Percentiles rank a stretch among this genome's conserved stretches.
These are phyloP conservation scores for Pinna nobilis DNA, from an alignment of 1,140 invertebrate genomes.

Conservation along the genomic window DNA sequence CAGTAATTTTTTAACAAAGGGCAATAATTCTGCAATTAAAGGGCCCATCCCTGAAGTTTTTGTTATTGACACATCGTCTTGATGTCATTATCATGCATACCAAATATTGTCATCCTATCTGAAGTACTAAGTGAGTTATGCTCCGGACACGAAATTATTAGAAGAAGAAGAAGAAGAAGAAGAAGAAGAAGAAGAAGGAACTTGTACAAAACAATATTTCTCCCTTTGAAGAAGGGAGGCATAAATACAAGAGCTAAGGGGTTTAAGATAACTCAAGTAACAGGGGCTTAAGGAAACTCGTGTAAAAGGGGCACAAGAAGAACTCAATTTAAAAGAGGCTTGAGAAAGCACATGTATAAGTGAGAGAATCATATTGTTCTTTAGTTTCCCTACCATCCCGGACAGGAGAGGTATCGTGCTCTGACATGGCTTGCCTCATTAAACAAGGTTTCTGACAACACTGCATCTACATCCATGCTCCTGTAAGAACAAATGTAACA, in stretches of 20 bases:
- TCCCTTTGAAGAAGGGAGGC: constrained; percentile 43
- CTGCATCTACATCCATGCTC: constrained; percentile 67
- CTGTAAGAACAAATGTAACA: constrained; percentile 36
- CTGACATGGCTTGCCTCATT: constrained; percentile 51
- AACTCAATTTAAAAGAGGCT: not conserved
- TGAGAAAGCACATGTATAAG: not conserved
- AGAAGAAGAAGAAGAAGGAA: too few relatives aligned
- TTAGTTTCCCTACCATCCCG: constrained; percentile 49
- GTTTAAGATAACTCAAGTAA: not conserved
- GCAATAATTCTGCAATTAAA: too few relatives aligned
- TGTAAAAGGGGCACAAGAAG: not conserved
- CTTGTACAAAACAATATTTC: too few relatives aligned
- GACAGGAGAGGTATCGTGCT: constrained; percentile 57
- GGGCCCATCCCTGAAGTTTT: too few relatives aligned
- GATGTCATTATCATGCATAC: too few relatives aligned
- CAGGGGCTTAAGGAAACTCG: not conserved
- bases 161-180: too few relatives aligned
- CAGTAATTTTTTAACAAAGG: too few relatives aligned
- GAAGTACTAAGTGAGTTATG: too few relatives aligned
- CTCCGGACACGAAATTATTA: too few relatives aligned
- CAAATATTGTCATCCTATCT: too few relatives aligned
- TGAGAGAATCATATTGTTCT: not conserved
- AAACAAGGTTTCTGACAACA: constrained; percentile 65
- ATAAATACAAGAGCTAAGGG: not conserved
- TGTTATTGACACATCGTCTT: too few relatives aligned